A percentile compares a stretch with the other conserved stretches of the same genome.
Conservation (phyloP, 2,113 vertebrate genomes). For the Epinephelus lanceolatus region DNA sequence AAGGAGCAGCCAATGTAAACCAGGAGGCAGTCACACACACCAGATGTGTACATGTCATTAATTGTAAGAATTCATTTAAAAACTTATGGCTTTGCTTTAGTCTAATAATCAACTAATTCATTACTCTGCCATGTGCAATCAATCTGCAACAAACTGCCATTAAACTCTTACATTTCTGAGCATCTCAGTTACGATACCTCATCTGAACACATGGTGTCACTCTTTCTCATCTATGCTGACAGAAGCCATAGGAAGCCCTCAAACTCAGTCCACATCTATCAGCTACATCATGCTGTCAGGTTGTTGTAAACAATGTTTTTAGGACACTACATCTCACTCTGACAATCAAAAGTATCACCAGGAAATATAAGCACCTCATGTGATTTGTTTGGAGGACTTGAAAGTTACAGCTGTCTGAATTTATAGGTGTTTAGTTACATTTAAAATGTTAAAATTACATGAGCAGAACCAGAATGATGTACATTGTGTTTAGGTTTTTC, state of each 20-base stretch:
- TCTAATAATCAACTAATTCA: neutral
- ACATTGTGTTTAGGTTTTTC: neutral
- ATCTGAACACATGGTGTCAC: constrained; percentile 77
- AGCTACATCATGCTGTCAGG: constrained; percentile 7
- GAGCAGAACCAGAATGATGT: neutral
- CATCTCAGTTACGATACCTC: constrained; percentile 15
- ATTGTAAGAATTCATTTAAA: neutral
- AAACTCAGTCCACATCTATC: constrained; percentile 20
- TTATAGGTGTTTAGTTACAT: neutral
- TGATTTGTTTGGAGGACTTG: neutral
- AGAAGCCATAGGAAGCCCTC: neutral
- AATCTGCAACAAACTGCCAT: neutral
- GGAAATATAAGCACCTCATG: neutral
- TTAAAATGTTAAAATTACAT: neutral
- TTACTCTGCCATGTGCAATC: neutral
- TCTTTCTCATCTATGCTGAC: constrained; percentile 56
- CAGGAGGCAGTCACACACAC: neutral
- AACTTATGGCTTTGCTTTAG: neutral
- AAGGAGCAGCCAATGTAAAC: neutral
- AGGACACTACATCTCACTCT: neutral
- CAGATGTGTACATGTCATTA: too few relatives aligned
- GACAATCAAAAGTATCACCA: constrained; percentile 1
- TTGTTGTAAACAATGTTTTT: constrained; percentile 24
- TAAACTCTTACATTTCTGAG: neutral
- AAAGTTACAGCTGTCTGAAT: too few relatives aligned